These are phyloP conservation scores for Polyommatus iphigenia DNA, from an alignment of 2,888 invertebrate species.

Conservation along the genomic window DNA sequence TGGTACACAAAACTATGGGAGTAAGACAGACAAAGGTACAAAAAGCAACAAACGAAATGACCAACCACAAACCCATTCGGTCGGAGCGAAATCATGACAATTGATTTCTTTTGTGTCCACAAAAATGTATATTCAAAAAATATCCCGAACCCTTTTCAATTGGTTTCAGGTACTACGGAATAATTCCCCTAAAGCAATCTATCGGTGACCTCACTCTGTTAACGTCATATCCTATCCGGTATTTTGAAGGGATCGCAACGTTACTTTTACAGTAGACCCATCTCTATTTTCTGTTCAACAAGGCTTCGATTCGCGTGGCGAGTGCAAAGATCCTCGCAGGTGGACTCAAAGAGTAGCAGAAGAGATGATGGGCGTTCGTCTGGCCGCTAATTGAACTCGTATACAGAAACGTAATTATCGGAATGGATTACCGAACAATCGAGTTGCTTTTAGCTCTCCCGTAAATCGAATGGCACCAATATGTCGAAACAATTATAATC, in stretches of 20 bases:
- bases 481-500: constrained; percentile 22
- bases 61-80: constrained; percentile 15
- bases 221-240: constrained; percentile 59
- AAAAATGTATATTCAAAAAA: constrained; percentile 29
- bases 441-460: constrained; percentile 6
- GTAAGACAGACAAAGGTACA: not conserved
- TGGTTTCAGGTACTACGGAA: constrained; percentile 31
- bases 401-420: constrained; percentile 8
- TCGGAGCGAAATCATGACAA: constrained; percentile 10
- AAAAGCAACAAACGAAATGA: constrained; percentile 6
- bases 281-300: not conserved
- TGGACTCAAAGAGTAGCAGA: constrained; percentile 14
- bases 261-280: not conserved
- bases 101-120: constrained; percentile 24
- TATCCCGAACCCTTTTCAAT: constrained; percentile 22
- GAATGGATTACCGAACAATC: constrained; percentile 10
- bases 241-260: constrained; percentile 16
- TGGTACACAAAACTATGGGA: not conserved
- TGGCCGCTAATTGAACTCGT: constrained; percentile 3
- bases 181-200: constrained; percentile 55
- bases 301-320: not conserved
- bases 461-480: constrained; percentile 16
- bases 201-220: constrained; percentile 55
- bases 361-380: constrained; percentile 2
- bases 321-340: not conserved